Conservation (phyloP, 2,113 vertebrate species). For the Microcebus ravelobensis region DNA sequence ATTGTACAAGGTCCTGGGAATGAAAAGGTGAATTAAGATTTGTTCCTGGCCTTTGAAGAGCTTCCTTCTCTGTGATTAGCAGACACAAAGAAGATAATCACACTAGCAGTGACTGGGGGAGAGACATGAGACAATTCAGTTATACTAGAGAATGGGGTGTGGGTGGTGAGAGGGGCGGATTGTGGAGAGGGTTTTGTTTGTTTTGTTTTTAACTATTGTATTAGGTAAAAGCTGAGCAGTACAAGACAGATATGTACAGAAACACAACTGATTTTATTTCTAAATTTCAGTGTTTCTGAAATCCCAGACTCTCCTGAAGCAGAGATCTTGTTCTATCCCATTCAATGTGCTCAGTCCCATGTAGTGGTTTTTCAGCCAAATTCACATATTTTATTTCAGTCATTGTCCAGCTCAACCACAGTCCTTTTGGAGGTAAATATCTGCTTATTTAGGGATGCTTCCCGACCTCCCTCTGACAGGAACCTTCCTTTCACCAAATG, state of each 20-base stretch:
- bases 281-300: not conserved
- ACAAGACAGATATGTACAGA: not conserved
- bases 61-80: not conserved
- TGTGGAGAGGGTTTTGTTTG: not conserved
- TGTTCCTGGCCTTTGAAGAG: not conserved
- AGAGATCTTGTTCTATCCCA: not conserved
- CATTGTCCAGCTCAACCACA: not conserved
- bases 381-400: not conserved
- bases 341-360: not conserved
- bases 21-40: not conserved
- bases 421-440: not conserved
- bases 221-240: not conserved
- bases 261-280: not conserved
- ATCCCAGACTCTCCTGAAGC: not conserved
- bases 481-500: not conserved
- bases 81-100: not conserved
- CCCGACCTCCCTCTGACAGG: not conserved
- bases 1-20: not conserved
- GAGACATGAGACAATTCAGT: rapidly evolving
- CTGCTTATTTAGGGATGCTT: not conserved
- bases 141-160: not conserved
- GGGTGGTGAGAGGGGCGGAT: not conserved
- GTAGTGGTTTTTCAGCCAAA: not conserved
- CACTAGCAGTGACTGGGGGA: not conserved
- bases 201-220: not conserved